Conservation (phyloP, 1,140 invertebrate species). For the Drosophila lowei region DNA sequence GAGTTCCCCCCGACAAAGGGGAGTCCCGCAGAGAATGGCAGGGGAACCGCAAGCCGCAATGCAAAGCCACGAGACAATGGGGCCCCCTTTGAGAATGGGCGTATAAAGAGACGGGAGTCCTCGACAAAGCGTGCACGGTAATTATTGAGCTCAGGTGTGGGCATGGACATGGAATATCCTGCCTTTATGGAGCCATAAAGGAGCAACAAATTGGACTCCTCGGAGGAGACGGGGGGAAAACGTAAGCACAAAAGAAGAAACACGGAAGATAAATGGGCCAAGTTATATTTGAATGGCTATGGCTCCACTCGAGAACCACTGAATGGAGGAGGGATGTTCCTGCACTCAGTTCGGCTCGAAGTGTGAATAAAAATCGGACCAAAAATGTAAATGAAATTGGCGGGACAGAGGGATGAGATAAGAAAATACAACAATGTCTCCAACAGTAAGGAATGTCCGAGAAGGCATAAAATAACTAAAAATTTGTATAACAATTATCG, state of each 20-base stretch:
- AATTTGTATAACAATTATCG: too few species aligned
- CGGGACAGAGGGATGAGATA: too few species aligned
- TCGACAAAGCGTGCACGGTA: slow-evolving; percentile 30
- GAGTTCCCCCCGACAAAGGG: not conserved
- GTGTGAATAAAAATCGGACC: slow-evolving; percentile 14
- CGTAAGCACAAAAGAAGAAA: slow-evolving; percentile 43
- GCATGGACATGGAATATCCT: slow-evolving; percentile 30
- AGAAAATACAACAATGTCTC: too few species aligned
- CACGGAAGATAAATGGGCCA: slow-evolving; percentile 56
- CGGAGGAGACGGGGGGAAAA: slow-evolving; percentile 17
- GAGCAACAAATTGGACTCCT: slow-evolving; percentile 56
- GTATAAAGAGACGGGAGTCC: slow-evolving; percentile 1
- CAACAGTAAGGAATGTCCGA: too few species aligned
- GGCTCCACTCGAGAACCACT: slow-evolving; percentile 37
- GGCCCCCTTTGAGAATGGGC: not conserved
- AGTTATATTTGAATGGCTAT: slow-evolving; percentile 47
- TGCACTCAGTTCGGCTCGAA: not conserved
- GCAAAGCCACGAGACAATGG: slow-evolving; percentile 44
- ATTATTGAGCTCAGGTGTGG: slow-evolving; percentile 69
- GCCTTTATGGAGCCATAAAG: slow-evolving; percentile 53
- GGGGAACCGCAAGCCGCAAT: slow-evolving; percentile 24
- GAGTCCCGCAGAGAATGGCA: slow-evolving; percentile 6
- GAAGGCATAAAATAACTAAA: too few species aligned
- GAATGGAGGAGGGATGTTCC: slow-evolving; percentile 25
- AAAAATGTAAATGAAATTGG: too few species aligned